Percentiles rank a stretch among this genome's conserved stretches.
phyloP scores from a whole-genome alignment of 2,113 vertebrate species.

The Pseudonaja textilis region DNA sequence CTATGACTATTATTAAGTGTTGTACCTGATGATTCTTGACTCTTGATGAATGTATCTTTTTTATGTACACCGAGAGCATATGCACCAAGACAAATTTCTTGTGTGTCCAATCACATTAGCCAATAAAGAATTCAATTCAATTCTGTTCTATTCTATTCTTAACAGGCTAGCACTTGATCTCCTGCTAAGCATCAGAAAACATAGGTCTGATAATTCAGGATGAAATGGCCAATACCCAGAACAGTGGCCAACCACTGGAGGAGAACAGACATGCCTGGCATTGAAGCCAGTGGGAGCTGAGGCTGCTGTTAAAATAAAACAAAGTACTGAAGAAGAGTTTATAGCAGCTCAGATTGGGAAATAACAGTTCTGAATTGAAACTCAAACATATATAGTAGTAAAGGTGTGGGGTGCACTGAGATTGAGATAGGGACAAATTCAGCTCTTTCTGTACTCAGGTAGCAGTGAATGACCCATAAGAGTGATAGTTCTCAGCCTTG shows the following conservation, averaged over 20 bases:
- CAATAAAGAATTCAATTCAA: too few species aligned
- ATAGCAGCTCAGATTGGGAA: background rate
- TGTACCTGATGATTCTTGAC: too few species aligned
- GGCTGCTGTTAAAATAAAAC: background rate
- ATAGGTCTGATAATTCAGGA: background rate
- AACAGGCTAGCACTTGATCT: background rate
- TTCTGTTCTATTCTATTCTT: too few species aligned
- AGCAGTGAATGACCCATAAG: background rate
- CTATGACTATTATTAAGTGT: too few species aligned
- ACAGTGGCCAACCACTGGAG: background rate
- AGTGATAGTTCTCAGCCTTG: background rate
- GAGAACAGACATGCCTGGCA: background rate
- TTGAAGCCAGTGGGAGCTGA: background rate
- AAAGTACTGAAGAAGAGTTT: background rate
- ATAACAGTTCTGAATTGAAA: background rate
- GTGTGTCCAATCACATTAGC: too few species aligned
- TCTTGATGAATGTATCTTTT: too few species aligned
- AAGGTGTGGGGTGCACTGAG: background rate
- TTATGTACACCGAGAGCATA: too few species aligned
- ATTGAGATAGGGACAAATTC: background rate
- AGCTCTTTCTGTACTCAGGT: background rate
- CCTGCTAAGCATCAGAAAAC: background rate
- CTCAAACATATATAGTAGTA: background rate
- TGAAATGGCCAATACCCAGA: background rate
- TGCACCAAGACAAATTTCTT: too few species aligned